Conservation (phyloP, 2,888 invertebrate species). For the Drosophila setosimentum region DNA sequence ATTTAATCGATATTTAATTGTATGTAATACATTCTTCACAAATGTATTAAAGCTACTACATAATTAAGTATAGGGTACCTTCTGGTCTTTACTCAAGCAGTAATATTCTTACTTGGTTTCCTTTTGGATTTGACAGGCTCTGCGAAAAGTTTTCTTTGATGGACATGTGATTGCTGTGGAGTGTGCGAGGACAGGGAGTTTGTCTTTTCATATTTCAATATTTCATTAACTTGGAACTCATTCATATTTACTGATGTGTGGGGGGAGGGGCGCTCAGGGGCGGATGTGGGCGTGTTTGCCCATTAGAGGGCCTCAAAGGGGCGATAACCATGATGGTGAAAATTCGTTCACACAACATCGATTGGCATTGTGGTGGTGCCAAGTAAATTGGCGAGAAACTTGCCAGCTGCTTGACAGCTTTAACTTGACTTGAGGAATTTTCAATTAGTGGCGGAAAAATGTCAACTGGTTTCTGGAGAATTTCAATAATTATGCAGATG, state of each 20-base stretch:
- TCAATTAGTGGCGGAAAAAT: slow-evolving; percentile 70
- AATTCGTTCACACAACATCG: slow-evolving; percentile 57
- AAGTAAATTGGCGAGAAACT: slow-evolving; percentile 34
- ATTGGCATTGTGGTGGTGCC: slow-evolving; percentile 48
- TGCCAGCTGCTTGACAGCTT: slow-evolving; percentile 52
- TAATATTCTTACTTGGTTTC: background rate
- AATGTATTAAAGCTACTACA: background rate
- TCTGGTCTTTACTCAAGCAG: background rate
- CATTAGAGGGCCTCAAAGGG: slow-evolving; percentile 42
- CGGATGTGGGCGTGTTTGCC: slow-evolving; percentile 21
- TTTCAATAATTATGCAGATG: slow-evolving; percentile 71
- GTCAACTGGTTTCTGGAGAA: slow-evolving; percentile 58
- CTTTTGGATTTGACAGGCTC: slow-evolving; percentile 33
- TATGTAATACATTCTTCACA: background rate
- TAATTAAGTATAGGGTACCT: slow-evolving; percentile 29
- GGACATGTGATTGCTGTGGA: slow-evolving; percentile 67
- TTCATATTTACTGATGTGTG: slow-evolving; percentile 48
- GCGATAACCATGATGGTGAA: slow-evolving; percentile 35
- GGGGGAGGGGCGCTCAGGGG: background rate
- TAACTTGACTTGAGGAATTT: slow-evolving; percentile 63
- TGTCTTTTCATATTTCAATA: slow-evolving; percentile 64
- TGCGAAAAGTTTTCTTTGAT: slow-evolving; percentile 49
- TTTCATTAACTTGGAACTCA: slow-evolving; percentile 59
- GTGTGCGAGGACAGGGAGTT: slow-evolving; percentile 33
- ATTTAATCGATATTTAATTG: background rate